Evolutionary conservation across 2,797 vertebrate species (phyloP).

Genomic region (Balearica regulorum): DNA sequence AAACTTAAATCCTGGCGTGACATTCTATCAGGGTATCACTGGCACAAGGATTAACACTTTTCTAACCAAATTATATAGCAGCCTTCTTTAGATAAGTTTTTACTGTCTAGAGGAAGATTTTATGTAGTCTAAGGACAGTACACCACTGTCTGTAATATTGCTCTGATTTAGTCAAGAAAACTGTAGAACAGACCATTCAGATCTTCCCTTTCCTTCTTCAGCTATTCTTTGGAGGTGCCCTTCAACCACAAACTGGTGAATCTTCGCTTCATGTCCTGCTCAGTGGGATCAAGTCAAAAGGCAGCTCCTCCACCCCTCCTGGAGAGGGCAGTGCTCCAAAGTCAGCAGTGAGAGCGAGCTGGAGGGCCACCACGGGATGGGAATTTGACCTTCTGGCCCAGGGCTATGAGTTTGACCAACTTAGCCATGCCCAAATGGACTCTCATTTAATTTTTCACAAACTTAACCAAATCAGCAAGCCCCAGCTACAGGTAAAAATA

Average conservation of each 20-base stretch:
- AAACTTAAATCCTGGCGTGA: background rate
- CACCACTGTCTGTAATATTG: background rate
- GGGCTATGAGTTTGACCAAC: background rate
- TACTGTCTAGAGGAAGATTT: background rate
- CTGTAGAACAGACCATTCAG: background rate
- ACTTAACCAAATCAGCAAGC: slow-evolving; percentile 5
- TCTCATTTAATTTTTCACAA: slow-evolving; percentile 19
- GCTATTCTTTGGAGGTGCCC: background rate
- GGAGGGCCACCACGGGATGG: background rate
- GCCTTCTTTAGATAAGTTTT: background rate
- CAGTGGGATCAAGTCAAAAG: background rate
- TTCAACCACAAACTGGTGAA: background rate
- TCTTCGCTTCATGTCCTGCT: background rate
- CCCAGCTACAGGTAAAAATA: background rate
- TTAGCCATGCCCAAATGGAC: background rate
- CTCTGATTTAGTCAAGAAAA: background rate
- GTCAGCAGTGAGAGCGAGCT: background rate
- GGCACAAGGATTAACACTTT: background rate
- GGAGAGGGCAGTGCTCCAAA: background rate
- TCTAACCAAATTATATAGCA: background rate
- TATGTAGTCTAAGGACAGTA: background rate
- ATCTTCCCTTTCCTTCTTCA: background rate
- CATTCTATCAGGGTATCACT: background rate
- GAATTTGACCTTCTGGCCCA: background rate
- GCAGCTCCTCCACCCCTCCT: background rate